Conservation (phyloP, 2,888 invertebrate genomes). For the Frankliniella fusca region DNA sequence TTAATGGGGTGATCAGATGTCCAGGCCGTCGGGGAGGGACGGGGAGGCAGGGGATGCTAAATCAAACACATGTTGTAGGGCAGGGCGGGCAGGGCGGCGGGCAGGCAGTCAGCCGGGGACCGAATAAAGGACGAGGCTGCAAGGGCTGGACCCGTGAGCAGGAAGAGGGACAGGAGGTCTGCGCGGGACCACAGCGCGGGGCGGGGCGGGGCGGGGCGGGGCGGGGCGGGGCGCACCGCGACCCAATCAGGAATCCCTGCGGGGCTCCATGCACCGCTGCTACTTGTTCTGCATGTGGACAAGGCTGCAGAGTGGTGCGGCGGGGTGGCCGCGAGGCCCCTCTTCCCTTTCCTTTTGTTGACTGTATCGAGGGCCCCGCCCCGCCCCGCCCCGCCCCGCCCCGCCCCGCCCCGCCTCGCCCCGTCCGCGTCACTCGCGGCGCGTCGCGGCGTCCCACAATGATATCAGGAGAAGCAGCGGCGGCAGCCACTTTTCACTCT, state of each 20-base stretch:
- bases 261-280: not conserved
- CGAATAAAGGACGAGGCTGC: too few species aligned
- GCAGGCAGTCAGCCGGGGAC: not conserved
- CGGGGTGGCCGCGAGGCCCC: not conserved
- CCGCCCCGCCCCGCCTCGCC: too few species aligned
- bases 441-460: not conserved
- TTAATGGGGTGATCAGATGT: conserved; percentile 24
- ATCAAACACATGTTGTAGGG: conserved; percentile 5
- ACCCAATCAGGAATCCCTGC: not conserved
- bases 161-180: too few species aligned
- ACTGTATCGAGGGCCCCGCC: conserved; percentile 3
- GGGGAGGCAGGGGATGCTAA: not conserved
- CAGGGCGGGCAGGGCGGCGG: not conserved
- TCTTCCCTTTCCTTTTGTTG: not conserved
- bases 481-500: conserved; percentile 18
- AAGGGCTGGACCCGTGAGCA: not conserved
- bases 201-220: not conserved
- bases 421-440: too few species aligned
- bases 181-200: too few species aligned
- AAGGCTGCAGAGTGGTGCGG: not conserved
- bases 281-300: not conserved
- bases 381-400: too few species aligned
- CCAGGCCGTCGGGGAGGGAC: not conserved
- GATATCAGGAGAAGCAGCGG: not conserved
- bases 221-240: not conserved